Percentiles rank a stretch among this genome's conserved stretches.
Evolutionary conservation across 1,140 invertebrate genomes (phyloP).

Genomic region (Tetramorium simillimum): DNA sequence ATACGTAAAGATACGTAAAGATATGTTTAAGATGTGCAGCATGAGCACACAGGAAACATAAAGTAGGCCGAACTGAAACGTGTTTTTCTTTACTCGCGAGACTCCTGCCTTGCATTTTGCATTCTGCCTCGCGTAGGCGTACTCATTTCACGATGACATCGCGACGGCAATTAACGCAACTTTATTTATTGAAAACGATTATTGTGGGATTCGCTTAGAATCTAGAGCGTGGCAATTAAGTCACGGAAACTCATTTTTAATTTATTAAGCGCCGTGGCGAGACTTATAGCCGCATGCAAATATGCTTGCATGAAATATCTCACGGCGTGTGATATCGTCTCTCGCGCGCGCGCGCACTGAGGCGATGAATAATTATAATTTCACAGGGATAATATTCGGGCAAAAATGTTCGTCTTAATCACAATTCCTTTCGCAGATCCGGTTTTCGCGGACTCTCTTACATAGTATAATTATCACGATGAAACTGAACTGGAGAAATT

Average conservation of each 20-base stretch:
- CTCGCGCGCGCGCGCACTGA: neutral
- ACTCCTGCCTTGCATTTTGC: constrained; percentile 34
- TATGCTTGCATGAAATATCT: constrained; percentile 23
- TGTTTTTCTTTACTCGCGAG: constrained; percentile 28
- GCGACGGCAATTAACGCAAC: constrained; percentile 36
- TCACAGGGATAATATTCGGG: constrained; percentile 27
- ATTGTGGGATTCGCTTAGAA: constrained; percentile 32
- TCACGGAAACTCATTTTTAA: constrained; percentile 41
- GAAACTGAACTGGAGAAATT: constrained; percentile 5
- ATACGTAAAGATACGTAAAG: neutral
- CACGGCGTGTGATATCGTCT: neutral
- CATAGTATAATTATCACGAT: constrained; percentile 24
- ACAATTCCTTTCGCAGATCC: constrained; percentile 30
- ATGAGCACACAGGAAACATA: constrained; percentile 26
- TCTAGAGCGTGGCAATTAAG: constrained; percentile 45
- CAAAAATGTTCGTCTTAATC: constrained; percentile 43
- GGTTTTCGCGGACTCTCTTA: constrained; percentile 19
- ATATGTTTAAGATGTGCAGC: neutral
- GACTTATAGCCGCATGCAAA: constrained; percentile 35
- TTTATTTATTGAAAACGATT: constrained; percentile 54
- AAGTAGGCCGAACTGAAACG: constrained; percentile 12
- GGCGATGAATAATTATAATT: constrained; percentile 47
- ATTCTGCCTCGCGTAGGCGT: constrained; percentile 36
- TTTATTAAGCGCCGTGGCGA: constrained; percentile 16
- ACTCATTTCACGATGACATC: constrained; percentile 42